Evolutionary conservation across 2,888 invertebrate species (phyloP), one percentile per base, ranked within the genome.

Genomic region (Leptodirus hochenwartii): DNA sequence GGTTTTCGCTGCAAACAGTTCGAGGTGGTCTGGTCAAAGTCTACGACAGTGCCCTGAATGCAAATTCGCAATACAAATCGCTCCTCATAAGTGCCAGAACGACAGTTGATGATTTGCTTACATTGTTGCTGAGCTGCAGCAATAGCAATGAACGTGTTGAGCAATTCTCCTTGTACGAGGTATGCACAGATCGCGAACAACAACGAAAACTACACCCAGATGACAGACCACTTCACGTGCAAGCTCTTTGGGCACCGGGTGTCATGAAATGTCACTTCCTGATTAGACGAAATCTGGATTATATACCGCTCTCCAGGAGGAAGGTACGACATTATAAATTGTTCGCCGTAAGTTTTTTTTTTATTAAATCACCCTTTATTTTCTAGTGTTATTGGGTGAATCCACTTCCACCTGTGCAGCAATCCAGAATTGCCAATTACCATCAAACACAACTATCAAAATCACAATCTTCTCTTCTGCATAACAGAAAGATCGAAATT

Each of bases 51-150:
- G 84, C 82, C 17, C 62, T 91, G 39, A 85, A 85, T 69, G 76
- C 81, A 30, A 82, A 82, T 50, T 88, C 87, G 1, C 81, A 87
- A 60, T 90, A 90, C 65, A 90, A 90, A 60, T 84, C 84, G 41
- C 61, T 90, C 42, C 64, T 90, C 40, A 77, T 88, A 44, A 87
- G 87, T 39, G 85, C 87, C 44, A 67, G 78, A 46, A 90, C 90
- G 27, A 84, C 84, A 13, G 80, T 80, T 1, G 84, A 85, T 50
- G 88, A 90, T 56, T 61, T 90, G 36, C 69, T 90, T 36, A 74
- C 78, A 36, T 68, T 90, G 40, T 56, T 90, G 33, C 62, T 90
- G 33, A 79, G 77, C 43, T 87, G 85, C 56, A 87, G 82, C 51
- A 79, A 73, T 53, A 81, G 79, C 36, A 65, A 66, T 37, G 85